phyloP scores from a whole-genome alignment of 2,888 invertebrate genomes.

The Embidobia sp. region DNA sequence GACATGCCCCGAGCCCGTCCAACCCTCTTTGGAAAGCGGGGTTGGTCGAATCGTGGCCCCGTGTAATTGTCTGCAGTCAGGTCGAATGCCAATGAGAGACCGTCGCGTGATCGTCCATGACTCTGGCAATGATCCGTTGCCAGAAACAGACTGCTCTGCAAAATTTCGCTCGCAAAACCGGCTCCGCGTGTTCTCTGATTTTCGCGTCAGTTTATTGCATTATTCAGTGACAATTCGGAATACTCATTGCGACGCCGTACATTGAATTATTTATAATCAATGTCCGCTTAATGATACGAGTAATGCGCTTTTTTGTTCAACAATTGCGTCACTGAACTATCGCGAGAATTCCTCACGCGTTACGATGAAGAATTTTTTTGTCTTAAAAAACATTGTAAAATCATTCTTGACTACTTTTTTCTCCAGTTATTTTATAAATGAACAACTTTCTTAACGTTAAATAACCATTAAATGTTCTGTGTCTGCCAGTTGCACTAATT shows the following conservation, averaged over 20 bases:
- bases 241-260: background rate
- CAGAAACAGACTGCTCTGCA: constrained; percentile 43
- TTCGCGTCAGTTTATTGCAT: constrained; percentile 43
- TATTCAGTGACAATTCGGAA: constrained; percentile 40
- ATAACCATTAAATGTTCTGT: no score
- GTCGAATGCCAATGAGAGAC: constrained; percentile 71
- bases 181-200: constrained; percentile 19
- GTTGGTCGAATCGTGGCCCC: constrained; percentile 65
- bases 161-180: constrained; percentile 39
- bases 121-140: constrained; percentile 58
- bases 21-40: constrained; percentile 56
- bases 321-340: no score
- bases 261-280: constrained; percentile 22
- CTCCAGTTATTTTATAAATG: no score
- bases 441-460: no score
- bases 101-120: constrained; percentile 60
- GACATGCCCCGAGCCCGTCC: constrained; percentile 24
- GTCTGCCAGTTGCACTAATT: no score
- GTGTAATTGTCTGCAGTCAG: constrained; percentile 71
- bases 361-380: no score
- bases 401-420: no score
- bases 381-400: no score
- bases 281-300: constrained; percentile 24
- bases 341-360: no score
- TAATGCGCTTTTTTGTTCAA: no score